Conservation (phyloP, 2,888 invertebrate species). For the Oxyteleia sp. region DNA sequence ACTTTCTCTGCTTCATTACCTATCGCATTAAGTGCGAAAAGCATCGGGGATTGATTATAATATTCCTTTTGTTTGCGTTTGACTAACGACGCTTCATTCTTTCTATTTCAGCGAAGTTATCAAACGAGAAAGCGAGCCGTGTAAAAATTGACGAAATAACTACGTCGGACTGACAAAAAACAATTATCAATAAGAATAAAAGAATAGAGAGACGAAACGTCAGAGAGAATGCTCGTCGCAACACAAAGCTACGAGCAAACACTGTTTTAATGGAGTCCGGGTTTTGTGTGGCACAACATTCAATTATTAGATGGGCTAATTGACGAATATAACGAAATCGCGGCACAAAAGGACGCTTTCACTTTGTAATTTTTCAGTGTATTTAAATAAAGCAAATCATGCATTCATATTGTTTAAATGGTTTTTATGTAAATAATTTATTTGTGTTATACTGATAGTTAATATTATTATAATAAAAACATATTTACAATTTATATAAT, state of each 20-base stretch:
- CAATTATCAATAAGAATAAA: conserved; percentile 3
- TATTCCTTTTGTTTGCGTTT: neutral
- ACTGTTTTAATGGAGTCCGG: neutral
- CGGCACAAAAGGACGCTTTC: conserved; percentile 21
- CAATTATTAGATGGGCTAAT: conserved; percentile 41
- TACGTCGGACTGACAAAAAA: neutral
- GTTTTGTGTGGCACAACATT: conserved; percentile 25
- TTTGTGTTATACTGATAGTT: too few species aligned
- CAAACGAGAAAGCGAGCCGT: too few species aligned
- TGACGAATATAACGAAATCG: conserved; percentile 7
- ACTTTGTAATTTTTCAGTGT: too few species aligned
- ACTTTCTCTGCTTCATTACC: conserved; percentile 21
- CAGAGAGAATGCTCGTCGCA: conserved; percentile 7
- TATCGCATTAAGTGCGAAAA: conserved; percentile 14
- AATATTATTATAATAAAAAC: too few species aligned
- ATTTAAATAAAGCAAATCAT: too few species aligned
- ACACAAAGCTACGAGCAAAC: conserved; percentile 15
- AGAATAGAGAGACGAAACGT: conserved; percentile 4
- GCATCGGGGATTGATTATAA: conserved; percentile 27
- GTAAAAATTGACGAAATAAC: too few species aligned
- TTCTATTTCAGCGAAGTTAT: too few species aligned
- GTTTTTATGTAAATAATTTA: too few species aligned
- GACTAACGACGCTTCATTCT: too few species aligned
- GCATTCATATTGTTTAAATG: too few species aligned
- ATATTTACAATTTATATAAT: too few species aligned